Evolutionary conservation across 2,888 invertebrate species (phyloP).

Genomic region (Heliconius cydno): DNA sequence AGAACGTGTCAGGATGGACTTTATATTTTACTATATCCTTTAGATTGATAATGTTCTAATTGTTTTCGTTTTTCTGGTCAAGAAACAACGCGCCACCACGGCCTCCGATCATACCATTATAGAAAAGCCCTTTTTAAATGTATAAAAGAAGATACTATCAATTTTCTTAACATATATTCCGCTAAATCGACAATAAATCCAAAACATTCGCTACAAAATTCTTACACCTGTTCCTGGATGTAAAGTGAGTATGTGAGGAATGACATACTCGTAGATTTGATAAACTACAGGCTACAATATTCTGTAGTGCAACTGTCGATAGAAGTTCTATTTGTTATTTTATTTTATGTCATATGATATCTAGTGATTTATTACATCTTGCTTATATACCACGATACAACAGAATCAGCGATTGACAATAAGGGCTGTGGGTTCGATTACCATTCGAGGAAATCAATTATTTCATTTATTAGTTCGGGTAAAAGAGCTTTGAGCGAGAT

Average conservation of each 20-base stretch:
- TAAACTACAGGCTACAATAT: slow-evolving; percentile 8
- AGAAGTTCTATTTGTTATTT: not conserved
- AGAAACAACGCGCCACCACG: no score
- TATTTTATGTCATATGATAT: not conserved
- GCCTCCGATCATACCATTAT: no score
- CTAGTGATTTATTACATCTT: no score
- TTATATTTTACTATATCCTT: no score
- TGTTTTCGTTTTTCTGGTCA: no score
- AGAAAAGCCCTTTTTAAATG: not conserved
- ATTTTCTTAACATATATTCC: slow-evolving; percentile 40
- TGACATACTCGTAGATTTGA: slow-evolving; percentile 4
- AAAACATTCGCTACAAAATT: slow-evolving; percentile 56
- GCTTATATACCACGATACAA: no score
- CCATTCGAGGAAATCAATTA: no score
- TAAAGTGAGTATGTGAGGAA: slow-evolving; percentile 43
- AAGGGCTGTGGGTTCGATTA: no score
- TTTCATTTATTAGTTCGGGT: no score
- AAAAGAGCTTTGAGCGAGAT: no score
- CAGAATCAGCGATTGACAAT: no score
- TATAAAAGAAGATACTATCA: not conserved
- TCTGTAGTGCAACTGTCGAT: not conserved
- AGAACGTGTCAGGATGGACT: not conserved
- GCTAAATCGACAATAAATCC: slow-evolving; percentile 43
- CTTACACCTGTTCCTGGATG: slow-evolving; percentile 50
- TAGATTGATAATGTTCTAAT: no score